A percentile compares a stretch with the other conserved stretches of the same genome.
These are phyloP conservation scores for Semotilus atromaculatus DNA, from an alignment of 2,797 vertebrate species.

Conservation along the genomic window DNA sequence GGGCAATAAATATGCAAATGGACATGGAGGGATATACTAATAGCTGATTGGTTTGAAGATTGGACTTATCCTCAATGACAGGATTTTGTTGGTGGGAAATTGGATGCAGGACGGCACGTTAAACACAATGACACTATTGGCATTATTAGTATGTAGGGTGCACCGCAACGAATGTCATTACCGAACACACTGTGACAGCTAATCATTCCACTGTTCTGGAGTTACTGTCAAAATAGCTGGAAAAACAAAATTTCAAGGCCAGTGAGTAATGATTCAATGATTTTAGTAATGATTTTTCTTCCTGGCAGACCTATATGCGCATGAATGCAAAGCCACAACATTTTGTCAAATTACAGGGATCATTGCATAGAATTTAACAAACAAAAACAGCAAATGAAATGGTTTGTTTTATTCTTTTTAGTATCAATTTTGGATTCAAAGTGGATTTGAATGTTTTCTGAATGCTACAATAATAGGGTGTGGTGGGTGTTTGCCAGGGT, in stretches of 20 bases:
- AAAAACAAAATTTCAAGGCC: conserved; percentile 28
- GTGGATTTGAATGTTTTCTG: background rate
- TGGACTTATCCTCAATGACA: conserved; percentile 76
- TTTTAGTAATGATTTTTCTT: conserved; percentile 40
- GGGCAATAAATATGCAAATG: conserved; percentile 84
- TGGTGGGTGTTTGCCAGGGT: background rate
- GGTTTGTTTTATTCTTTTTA: background rate
- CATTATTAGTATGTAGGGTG: conserved; percentile 64
- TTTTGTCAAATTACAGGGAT: conserved; percentile 17
- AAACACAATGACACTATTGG: conserved; percentile 64
- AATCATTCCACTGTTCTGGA: conserved; percentile 43
- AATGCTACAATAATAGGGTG: background rate
- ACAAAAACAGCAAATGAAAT: conserved; percentile 6
- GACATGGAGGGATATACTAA: conserved; percentile 71
- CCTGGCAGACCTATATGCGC: conserved; percentile 12
- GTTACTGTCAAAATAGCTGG: conserved; percentile 32
- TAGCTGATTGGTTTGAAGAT: conserved; percentile 67
- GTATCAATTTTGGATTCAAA: background rate
- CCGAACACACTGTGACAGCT: conserved; percentile 38
- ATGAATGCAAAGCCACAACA: conserved; percentile 27
- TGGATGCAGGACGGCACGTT: conserved; percentile 65
- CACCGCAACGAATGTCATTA: conserved; percentile 35
- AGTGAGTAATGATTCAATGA: conserved; percentile 28
- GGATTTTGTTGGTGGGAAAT: conserved; percentile 75
- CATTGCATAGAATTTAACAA: conserved; percentile 15